These are phyloP conservation scores for Poecilia velifera DNA, from an alignment of 2,797 vertebrate species.

Conservation along the genomic window DNA sequence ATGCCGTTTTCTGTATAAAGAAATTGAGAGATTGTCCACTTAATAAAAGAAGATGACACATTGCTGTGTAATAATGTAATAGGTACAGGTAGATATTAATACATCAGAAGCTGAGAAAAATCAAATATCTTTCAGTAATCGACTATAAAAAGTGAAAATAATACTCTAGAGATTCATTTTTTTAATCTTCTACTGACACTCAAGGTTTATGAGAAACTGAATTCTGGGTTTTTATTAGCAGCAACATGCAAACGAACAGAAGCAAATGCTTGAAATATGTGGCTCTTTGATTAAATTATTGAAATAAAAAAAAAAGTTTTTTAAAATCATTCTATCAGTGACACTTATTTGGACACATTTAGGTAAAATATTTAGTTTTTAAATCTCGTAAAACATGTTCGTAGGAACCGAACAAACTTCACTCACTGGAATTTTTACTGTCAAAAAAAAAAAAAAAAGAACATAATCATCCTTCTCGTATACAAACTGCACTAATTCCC, in stretches of 20 bases:
- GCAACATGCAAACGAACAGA: not conserved
- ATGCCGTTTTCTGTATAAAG: not conserved
- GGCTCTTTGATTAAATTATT: not conserved
- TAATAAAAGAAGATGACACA: not conserved
- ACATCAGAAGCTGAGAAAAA: not conserved
- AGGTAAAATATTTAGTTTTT: not conserved
- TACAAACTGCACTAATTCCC: not conserved
- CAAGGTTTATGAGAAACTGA: not conserved
- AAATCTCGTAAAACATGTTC: not conserved
- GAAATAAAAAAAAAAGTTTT: not conserved
- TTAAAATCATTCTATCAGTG: not conserved
- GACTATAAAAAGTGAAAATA: not conserved
- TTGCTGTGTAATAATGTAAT: not conserved
- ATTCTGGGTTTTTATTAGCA: not conserved
- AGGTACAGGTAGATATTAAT: not conserved
- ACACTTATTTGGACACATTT: not conserved
- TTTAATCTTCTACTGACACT: not conserved
- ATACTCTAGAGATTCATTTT: not conserved
- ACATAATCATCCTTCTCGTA: not conserved
- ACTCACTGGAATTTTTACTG: not conserved
- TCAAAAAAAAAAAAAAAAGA: not conserved
- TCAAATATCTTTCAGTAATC: not conserved
- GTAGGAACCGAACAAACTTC: not conserved
- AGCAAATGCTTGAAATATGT: not conserved
- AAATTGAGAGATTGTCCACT: not conserved